A percentile compares a stretch with the other conserved stretches of the same genome.
Evolutionary conservation across 2,888 invertebrate species (phyloP).

Genomic region (Cephus nigrinus): DNA sequence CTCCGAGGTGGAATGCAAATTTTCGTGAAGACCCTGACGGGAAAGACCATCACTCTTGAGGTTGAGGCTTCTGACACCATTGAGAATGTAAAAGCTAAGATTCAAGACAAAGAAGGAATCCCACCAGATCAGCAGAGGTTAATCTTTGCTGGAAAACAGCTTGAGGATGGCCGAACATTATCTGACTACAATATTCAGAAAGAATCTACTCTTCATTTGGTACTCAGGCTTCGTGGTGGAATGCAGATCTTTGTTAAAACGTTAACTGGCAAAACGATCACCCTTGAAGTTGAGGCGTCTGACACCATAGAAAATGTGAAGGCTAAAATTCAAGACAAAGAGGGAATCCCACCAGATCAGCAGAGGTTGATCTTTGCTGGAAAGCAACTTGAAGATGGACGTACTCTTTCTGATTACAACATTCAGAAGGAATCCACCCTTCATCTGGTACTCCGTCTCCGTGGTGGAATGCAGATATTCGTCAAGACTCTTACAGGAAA

Average conservation of each 20-base stretch:
- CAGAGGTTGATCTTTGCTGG: too few species aligned
- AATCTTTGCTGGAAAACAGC: conserved; percentile 25
- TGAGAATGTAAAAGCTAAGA: conserved; percentile 23
- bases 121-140: conserved; percentile 24
- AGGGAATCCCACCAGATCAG: too few species aligned
- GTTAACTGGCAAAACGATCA: too few species aligned
- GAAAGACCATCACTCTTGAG: conserved; percentile 33
- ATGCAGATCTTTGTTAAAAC: conserved; percentile 39
- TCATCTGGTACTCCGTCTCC: conserved; percentile 70
- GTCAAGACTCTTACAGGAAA: conserved; percentile 40
- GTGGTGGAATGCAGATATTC: conserved; percentile 75
- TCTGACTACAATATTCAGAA: conserved; percentile 27
- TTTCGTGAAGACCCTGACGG: conserved; percentile 40
- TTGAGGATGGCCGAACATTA: conserved; percentile 22
- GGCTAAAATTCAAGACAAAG: too few species aligned
- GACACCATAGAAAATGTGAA: too few species aligned
- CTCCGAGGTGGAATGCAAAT: conserved; percentile 77
- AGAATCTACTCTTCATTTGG: conserved; percentile 24
- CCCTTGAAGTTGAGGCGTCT: too few species aligned
- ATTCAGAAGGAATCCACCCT: conserved; percentile 68
- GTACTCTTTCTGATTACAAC: conserved; percentile 23
- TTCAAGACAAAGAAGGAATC: conserved; percentile 25
- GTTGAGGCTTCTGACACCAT: conserved; percentile 25
- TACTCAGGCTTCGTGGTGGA: conserved; percentile 21
- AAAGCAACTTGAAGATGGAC: too few species aligned